Evolutionary conservation across 2,888 invertebrate genomes (phyloP), one percentile per base, ranked within the genome.

Genomic region (Pseudococcus jackbeardsleyi): DNA sequence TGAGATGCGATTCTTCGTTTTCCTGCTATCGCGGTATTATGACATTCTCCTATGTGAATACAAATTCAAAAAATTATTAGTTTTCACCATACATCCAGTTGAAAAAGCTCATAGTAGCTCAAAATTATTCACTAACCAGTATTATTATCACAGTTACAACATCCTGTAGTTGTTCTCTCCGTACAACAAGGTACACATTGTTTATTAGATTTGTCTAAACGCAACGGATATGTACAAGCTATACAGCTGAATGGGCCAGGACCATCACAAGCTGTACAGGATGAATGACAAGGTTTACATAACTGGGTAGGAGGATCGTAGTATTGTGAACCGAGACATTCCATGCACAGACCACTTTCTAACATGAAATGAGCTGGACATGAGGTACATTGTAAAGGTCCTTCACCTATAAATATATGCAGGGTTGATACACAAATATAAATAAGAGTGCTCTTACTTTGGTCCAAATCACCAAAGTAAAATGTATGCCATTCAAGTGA

Each of bases 131-230:
- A 89, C 85, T 91, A 91, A 95, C 95, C 95, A 89, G 94, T 94
- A 89, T 94, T 94, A 46, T 94, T 93, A 90, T 95, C 94, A 91
- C 95, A 95, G 90, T 94, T 93, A 90, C 95, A 95, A 90, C 95
- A 95, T 12, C 93, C 92, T 9, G 93, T 92, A 88, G 92, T 92
- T 79, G 92, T 92, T 86, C 93, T 93, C 84, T 93, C 93, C 0
- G 93, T 92, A 91, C 96, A 96, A 90, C 96, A 96, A 48, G 94
- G 94, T 90, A 95, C 95, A 91, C 96, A 96, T 91, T 95, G 95
- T 90, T 95, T 95, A 92, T 95, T 95, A 90, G 95, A 92, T 90
- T 95, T 94, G 91, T 95, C 95, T 89, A 95, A 91, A 90, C 94
- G 94, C 68, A 95, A 91, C 0, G 95, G 95, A 85, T 93, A 92